A percentile compares a stretch with the other conserved stretches of the same genome.
phyloP scores from a whole-genome alignment of 1,140 invertebrate genomes.

The Aphis craccivora region DNA sequence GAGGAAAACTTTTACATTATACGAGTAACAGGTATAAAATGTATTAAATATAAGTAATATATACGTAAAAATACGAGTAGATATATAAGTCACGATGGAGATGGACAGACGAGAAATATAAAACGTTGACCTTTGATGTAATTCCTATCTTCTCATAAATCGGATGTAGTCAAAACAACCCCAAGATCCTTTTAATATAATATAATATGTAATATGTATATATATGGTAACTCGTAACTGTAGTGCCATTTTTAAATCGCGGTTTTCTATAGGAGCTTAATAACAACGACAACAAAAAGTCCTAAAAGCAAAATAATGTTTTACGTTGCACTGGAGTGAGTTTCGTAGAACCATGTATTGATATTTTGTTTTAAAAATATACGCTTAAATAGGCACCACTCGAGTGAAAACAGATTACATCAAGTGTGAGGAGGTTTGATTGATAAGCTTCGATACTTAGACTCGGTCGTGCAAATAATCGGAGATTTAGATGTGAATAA shows the following conservation, averaged over 20 bases:
- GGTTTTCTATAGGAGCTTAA: not conserved
- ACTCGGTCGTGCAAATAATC: conserved; percentile 36
- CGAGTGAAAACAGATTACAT: conserved; percentile 41
- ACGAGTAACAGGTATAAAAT: too few relatives aligned
- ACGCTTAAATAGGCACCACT: conserved; percentile 41
- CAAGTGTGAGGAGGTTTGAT: conserved; percentile 34
- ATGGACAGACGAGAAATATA: not conserved
- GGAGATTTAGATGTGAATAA: conserved; percentile 33
- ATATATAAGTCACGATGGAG: not conserved
- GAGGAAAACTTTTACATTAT: not conserved
- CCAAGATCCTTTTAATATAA: not conserved
- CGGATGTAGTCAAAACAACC: not conserved
- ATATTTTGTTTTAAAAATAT: conserved; percentile 39
- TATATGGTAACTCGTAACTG: not conserved
- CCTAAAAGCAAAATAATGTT: conserved; percentile 36
- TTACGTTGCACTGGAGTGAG: not conserved
- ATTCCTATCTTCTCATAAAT: not conserved
- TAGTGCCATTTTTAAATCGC: not conserved
- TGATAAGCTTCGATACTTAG: conserved; percentile 32
- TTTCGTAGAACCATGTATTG: not conserved
- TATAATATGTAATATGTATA: too few relatives aligned
- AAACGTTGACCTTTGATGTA: not conserved
- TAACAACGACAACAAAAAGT: not conserved
- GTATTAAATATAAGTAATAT: not conserved
- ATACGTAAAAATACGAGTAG: too few relatives aligned